phyloP scores from a whole-genome alignment of 2,888 invertebrate species.

The Andrena marginata region DNA sequence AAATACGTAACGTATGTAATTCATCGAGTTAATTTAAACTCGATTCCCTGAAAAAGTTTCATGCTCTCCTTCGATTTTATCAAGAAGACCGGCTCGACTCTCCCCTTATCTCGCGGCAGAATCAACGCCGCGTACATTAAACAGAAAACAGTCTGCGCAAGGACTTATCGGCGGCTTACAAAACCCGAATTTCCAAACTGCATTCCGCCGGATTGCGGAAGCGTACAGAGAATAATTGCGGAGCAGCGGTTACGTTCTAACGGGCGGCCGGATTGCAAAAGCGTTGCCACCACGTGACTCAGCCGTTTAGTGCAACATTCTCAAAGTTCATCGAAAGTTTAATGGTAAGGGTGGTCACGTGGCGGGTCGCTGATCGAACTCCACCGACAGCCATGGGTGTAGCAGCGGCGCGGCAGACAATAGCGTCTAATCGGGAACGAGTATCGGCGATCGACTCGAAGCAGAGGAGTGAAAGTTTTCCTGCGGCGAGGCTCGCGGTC shows the following conservation, averaged over 20 bases:
- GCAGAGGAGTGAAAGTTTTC: conserved; percentile 65
- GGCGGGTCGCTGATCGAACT: neutral
- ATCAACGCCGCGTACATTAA: too few species aligned
- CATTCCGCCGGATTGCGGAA: conserved; percentile 32
- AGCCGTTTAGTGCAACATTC: neutral
- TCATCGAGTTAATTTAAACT: too few species aligned
- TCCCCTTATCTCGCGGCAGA: too few species aligned
- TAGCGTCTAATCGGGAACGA: conserved; percentile 25
- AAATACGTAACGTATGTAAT: too few species aligned
- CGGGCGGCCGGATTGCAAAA: conserved; percentile 3
- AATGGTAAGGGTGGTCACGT: conserved; percentile 3
- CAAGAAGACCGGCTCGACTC: too few species aligned
- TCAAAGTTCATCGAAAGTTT: conserved; percentile 45
- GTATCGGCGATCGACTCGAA: conserved; percentile 23
- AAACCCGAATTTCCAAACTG: conserved; percentile 15
- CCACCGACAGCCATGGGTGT: conserved; percentile 1
- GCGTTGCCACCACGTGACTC: conserved; percentile 38
- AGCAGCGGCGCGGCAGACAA: conserved; percentile 7
- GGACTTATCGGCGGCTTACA: neutral
- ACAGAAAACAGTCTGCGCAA: neutral
- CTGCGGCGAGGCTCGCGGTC: conserved; percentile 39
- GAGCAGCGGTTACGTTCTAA: neutral
- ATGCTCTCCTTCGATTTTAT: too few species aligned
- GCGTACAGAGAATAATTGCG: conserved; percentile 11
- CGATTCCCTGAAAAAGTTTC: too few species aligned